Base-by-base conservation (phyloP, 2,113 vertebrate species). In the Athene cunicularia region DNA sequence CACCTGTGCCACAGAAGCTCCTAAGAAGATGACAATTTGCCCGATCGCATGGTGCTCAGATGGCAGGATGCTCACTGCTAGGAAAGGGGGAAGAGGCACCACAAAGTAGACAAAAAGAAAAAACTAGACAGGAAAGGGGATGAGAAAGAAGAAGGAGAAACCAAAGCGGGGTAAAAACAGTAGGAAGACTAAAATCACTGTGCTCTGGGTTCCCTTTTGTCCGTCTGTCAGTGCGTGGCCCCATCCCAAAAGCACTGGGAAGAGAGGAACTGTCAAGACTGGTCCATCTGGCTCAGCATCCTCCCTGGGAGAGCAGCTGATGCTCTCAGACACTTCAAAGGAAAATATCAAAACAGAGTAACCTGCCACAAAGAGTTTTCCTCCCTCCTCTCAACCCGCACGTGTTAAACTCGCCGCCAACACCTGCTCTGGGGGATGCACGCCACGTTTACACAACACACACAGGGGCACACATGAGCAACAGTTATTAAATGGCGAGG, bases 41-140 rank as follows among this genome's bases (percentile, higher is more conserved):
- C 20, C 30, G 18, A 20, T 7, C 1, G 2, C 14, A 2, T 0
- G 23, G 49, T 26, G 68, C 35, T 76, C 76, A 55, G 18, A 19
- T 23, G 81, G 22, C 5, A 37, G 27, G 32, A 52, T 43, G 37
- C 22, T n/a, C 22, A 6, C 45, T 30, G 60, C 56, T 64, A 33
- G 27, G 32, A 64, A 58, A 58, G 20, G 27, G 26, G 12, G 13
- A 66, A 84, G 32, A 39, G 16, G 14, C 23, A 79, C 7, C 41
- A 60, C 22, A 15, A 4, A 23, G 22, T 3, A 30, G 7, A 32
- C 13, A 20, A 39, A 33, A 26, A 4, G 3, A 53, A 62, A 13
- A 56, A 75, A 56, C 6, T 12, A 8, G 52, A 23, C 2, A 80
- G 30, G 49, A 41, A 86, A 59, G 6, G 8, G 18, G 75, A 50